Evolutionary conservation across 2,113 vertebrate genomes (phyloP).

Genomic region (Galemys pyrenaicus): DNA sequence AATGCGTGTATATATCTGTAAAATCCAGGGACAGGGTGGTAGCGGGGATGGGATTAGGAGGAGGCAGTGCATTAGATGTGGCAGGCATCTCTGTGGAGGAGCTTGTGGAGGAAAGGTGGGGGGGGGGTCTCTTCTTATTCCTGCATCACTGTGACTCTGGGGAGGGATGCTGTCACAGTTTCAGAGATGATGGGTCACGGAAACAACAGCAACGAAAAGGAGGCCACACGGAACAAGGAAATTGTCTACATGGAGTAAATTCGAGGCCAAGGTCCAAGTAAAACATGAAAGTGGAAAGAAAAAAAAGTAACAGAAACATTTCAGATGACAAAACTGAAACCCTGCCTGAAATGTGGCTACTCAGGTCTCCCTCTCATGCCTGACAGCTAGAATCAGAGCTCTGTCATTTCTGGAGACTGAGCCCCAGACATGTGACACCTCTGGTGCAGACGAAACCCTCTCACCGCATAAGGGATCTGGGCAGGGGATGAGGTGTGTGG

Average conservation of each 20-base stretch:
- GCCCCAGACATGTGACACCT: neutral
- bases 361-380: neutral
- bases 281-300: slow-evolving; percentile 66
- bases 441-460: neutral
- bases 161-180: neutral
- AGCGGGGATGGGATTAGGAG: neutral
- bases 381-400: neutral
- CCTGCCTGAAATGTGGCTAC: neutral
- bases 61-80: neutral
- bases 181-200: neutral
- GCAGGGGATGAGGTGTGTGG: neutral
- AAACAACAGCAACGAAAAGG: neutral
- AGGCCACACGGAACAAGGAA: slow-evolving; percentile 59
- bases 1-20: neutral
- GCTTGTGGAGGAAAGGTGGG: neutral
- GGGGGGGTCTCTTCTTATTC: neutral
- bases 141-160: neutral
- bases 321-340: slow-evolving; percentile 60
- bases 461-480: neutral
- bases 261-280: slow-evolving; percentile 66
- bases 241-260: neutral
- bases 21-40: neutral
- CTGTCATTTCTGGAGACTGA: neutral
- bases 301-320: slow-evolving; percentile 52
- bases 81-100: neutral